Evolutionary conservation across 1,140 invertebrate genomes (phyloP).

Genomic region (Chironomus tepperi): DNA sequence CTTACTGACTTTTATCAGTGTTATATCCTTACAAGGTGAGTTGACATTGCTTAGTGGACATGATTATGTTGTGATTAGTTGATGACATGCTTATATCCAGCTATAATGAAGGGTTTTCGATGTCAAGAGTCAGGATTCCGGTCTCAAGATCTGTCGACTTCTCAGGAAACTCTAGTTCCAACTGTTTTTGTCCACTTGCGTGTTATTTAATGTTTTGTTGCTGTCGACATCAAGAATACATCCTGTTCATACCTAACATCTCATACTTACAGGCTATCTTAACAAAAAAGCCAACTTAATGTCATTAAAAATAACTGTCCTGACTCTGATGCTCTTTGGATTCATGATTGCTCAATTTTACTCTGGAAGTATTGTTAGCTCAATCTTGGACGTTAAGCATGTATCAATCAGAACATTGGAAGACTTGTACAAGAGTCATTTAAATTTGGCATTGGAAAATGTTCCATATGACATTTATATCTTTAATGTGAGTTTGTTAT

Average conservation of each 20-base stretch:
- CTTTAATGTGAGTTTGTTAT: constrained; percentile 48
- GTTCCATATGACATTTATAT: constrained; percentile 51
- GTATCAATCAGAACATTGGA: constrained; percentile 51
- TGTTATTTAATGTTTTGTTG: no score
- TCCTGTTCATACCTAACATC: no score
- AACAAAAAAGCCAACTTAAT: constrained; percentile 41
- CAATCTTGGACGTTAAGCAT: constrained; percentile 52
- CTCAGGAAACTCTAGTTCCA: no score
- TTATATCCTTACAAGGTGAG: constrained; percentile 46
- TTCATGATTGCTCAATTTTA: constrained; percentile 61
- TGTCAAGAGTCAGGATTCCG: no score
- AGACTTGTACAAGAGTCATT: constrained; percentile 50
- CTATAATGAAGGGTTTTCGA: no score
- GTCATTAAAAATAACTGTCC: constrained; percentile 50
- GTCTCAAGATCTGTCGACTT: no score
- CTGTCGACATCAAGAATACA: no score
- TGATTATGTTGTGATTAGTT: no score
- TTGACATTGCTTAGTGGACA: no score
- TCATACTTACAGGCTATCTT: no score
- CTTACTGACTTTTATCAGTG: constrained; percentile 39
- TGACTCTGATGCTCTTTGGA: constrained; percentile 53
- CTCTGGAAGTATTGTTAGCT: constrained; percentile 62
- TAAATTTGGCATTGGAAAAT: constrained; percentile 52
- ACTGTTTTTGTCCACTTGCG: no score
- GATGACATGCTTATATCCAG: not conserved